phyloP scores from a whole-genome alignment of 2,113 vertebrate genomes.

The Gymnorhina tibicen region DNA sequence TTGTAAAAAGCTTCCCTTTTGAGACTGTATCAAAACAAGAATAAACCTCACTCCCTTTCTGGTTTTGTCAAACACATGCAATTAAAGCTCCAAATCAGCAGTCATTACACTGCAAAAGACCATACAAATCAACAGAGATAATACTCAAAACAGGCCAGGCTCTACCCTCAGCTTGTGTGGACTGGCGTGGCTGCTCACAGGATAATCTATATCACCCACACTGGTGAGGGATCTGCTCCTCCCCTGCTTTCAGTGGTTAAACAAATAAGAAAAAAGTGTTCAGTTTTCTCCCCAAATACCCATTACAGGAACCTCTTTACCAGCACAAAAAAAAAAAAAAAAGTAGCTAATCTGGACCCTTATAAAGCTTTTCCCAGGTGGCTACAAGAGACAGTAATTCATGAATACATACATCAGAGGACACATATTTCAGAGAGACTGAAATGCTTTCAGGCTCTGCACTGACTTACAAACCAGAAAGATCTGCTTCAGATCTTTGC shows the following conservation, averaged over 20 bases:
- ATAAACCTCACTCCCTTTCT: neutral
- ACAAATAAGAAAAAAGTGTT: neutral
- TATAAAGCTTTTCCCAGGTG: neutral
- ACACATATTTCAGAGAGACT: neutral
- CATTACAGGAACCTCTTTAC: neutral
- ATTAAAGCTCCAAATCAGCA: constrained; percentile 18
- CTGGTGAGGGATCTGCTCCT: neutral
- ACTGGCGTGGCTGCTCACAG: neutral
- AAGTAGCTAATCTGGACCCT: neutral
- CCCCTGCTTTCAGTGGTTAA: neutral
- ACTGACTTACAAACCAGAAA: neutral
- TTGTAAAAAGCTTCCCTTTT: constrained; percentile 24
- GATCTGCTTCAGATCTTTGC: neutral
- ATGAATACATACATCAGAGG: neutral
- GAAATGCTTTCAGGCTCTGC: neutral
- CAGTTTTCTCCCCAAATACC: neutral
- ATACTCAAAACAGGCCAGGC: neutral
- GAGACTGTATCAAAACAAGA: constrained; percentile 34
- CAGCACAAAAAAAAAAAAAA: neutral
- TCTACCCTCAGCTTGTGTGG: neutral
- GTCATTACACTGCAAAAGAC: neutral
- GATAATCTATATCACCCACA: neutral
- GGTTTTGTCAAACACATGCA: neutral
- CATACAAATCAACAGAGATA: neutral
- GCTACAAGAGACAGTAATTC: neutral